These are phyloP conservation scores for Helobdella robusta DNA, from an alignment of 2,888 invertebrate genomes.

Conservation along the genomic window DNA sequence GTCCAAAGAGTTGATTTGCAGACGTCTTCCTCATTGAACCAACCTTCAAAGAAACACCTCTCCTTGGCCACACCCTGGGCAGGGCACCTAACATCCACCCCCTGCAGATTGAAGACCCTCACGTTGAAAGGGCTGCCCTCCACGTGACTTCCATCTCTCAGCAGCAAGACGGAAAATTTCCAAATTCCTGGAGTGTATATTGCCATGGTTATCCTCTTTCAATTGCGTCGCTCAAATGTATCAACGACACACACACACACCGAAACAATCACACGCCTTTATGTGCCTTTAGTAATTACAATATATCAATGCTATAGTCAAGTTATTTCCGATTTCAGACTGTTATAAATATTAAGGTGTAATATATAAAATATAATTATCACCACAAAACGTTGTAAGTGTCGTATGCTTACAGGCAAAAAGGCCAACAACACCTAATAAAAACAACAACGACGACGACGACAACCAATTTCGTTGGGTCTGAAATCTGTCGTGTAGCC, in stretches of 20 bases:
- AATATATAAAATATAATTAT: no score
- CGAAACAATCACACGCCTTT: no score
- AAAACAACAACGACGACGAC: not conserved
- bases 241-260: no score
- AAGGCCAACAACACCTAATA: not conserved
- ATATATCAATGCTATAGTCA: no score
- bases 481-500: constrained; percentile 1
- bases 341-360: no score
- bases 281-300: no score
- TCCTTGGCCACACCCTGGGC: not conserved
- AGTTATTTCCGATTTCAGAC: no score
- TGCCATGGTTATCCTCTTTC: no score
- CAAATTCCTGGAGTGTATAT: not conserved
- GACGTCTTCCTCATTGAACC: not conserved
- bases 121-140: constrained; percentile 4
- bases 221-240: no score
- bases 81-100: constrained; percentile 1
- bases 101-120: constrained; percentile 1
- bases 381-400: no score
- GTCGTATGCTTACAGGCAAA: no score
- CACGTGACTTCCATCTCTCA: not conserved
- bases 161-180: not conserved
- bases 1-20: not conserved
- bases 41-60: constrained; percentile 7
- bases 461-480: constrained; percentile 1